phyloP scores from a whole-genome alignment of 2,888 invertebrate genomes.

The Callimorpha dominula region DNA sequence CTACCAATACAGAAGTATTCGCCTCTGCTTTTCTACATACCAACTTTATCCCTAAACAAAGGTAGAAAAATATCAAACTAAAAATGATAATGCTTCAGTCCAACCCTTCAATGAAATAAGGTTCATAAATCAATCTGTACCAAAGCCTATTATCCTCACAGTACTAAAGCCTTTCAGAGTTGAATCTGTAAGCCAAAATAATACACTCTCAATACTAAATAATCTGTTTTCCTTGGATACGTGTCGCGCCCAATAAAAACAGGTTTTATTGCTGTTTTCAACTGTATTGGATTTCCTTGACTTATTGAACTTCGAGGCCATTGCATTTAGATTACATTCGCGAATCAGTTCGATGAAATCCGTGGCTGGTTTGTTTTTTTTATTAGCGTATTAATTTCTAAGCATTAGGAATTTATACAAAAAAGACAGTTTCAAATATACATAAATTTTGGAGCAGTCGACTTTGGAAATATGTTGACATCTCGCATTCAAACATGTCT shows the following conservation, averaged over 20 bases:
- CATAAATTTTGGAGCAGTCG: too few relatives aligned
- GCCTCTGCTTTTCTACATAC: not conserved
- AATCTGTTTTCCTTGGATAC: slow-evolving; percentile 17
- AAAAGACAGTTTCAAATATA: too few relatives aligned
- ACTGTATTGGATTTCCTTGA: slow-evolving; percentile 11
- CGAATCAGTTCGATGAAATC: not conserved
- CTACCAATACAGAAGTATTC: too few relatives aligned
- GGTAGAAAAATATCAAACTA: not conserved
- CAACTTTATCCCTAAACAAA: not conserved
- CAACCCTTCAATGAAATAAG: slow-evolving; percentile 6
- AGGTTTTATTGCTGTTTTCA: not conserved
- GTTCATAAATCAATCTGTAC: slow-evolving; percentile 9
- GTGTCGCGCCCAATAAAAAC: slow-evolving; percentile 13
- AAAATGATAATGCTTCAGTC: not conserved
- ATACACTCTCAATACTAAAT: slow-evolving; percentile 8
- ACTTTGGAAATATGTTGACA: too few relatives aligned
- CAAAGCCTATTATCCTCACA: slow-evolving; percentile 1
- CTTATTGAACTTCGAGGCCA: slow-evolving; percentile 28
- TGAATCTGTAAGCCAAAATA: slow-evolving; percentile 12
- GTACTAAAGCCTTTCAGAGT: not conserved
- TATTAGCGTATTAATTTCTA: too few relatives aligned
- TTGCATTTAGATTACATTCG: not conserved
- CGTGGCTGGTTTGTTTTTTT: too few relatives aligned
- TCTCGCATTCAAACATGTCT: too few relatives aligned
- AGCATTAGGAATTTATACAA: too few relatives aligned